Conservation (phyloP, 2,888 invertebrate species). For the Opisthograptis luteolata region DNA sequence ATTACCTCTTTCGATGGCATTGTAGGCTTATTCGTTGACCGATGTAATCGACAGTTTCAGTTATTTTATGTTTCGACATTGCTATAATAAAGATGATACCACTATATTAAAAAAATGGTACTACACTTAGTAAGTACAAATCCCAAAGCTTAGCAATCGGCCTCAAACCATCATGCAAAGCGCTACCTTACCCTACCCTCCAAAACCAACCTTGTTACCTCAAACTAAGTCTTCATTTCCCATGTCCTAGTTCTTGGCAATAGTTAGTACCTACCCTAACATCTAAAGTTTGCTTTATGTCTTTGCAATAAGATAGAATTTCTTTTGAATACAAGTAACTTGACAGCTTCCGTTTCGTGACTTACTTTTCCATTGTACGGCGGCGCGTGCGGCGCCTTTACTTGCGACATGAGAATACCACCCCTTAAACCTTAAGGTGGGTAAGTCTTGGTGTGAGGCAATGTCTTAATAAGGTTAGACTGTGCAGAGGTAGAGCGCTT, state of each 20-base stretch:
- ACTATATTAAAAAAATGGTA: no score
- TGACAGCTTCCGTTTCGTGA: constrained; percentile 47
- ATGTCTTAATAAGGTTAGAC: constrained; percentile 7
- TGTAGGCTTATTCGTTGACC: no score
- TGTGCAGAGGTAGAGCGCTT: not conserved
- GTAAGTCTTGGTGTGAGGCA: constrained; percentile 23
- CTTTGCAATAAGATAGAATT: constrained; percentile 9
- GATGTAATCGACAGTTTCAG: no score
- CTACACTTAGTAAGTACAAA: no score
- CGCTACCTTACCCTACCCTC: not conserved
- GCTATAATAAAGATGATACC: no score
- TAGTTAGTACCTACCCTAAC: no score
- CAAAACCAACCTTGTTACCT: not conserved
- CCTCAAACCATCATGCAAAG: not conserved
- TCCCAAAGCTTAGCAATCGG: not conserved
- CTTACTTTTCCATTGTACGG: constrained; percentile 53
- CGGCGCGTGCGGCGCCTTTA: constrained; percentile 47
- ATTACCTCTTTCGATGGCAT: no score
- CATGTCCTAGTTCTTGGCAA: no score
- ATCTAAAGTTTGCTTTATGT: not conserved
- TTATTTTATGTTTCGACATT: no score
- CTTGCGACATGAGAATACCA: constrained; percentile 39
- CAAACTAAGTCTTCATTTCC: no score
- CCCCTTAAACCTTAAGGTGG: no score
- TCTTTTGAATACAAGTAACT: constrained; percentile 15